These are phyloP conservation scores for Zaprionus africanus DNA, from an alignment of 1,140 invertebrate genomes.

Conservation along the genomic window DNA sequence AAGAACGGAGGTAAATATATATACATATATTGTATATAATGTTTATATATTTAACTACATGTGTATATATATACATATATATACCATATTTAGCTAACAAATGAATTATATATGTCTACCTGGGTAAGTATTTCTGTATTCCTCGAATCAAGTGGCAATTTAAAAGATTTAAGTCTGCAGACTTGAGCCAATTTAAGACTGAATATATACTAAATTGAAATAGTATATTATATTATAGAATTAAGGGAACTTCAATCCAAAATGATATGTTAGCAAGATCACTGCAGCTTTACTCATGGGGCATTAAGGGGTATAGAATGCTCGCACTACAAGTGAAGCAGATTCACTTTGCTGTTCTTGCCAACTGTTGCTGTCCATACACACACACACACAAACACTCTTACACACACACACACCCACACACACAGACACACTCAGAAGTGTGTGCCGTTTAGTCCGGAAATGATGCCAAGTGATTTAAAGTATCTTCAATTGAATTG, in stretches of 20 bases:
- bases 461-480: conserved; percentile 2
- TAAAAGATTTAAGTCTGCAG: too few species aligned
- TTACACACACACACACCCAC: neutral
- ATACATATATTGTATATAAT: too few species aligned
- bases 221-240: neutral
- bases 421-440: neutral
- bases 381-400: neutral
- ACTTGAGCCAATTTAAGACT: too few species aligned
- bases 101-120: accelerated
- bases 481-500: neutral
- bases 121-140: too few species aligned
- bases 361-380: conserved; percentile 13
- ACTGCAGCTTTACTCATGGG: neutral
- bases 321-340: neutral
- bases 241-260: neutral
- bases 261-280: neutral
- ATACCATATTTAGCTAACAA: too few species aligned
- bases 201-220: neutral
- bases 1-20: too few species aligned
- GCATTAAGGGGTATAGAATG: neutral
- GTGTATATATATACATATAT: too few species aligned
- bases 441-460: conserved; percentile 2
- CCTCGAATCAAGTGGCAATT: too few species aligned
- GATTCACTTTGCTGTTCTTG: neutral
- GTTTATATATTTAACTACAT: too few species aligned